These are phyloP conservation scores for Larimichthys crocea DNA, from an alignment of 2,113 vertebrate genomes.

Conservation along the genomic window DNA sequence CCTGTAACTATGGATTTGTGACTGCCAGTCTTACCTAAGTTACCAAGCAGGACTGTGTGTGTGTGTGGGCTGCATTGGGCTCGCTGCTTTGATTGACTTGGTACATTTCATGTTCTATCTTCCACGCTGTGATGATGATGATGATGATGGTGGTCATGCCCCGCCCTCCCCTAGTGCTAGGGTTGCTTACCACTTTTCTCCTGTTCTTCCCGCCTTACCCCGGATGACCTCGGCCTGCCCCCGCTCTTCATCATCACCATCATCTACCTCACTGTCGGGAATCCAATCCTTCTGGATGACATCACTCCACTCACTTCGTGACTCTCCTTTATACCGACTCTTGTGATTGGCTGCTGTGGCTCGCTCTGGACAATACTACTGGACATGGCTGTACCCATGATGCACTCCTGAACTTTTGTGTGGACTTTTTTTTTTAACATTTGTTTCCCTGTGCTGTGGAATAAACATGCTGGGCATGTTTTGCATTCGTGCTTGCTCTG, in stretches of 20 bases:
- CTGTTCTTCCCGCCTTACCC: constrained; percentile 85
- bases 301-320: constrained; percentile 14
- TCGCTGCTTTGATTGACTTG: constrained; percentile 75
- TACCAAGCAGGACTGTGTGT: too few species aligned
- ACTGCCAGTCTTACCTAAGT: too few species aligned
- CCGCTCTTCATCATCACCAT: constrained; percentile 35
- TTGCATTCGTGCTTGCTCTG: constrained; percentile 63
- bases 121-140: constrained; percentile 82
- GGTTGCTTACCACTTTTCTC: constrained; percentile 89
- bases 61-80: constrained; percentile 9
- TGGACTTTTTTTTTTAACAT: background rate
- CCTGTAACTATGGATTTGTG: too few species aligned
- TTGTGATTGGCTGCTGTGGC: constrained; percentile 28
- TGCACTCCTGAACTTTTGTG: constrained; percentile 44
- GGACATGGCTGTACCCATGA: constrained; percentile 38
- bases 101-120: constrained; percentile 84
- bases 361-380: constrained; percentile 11
- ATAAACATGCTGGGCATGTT: constrained; percentile 71
- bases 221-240: constrained; percentile 32
- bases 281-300: constrained; percentile 1
- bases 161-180: constrained; percentile 80
- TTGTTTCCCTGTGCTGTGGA: constrained; percentile 1
- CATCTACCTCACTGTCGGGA: constrained; percentile 25
- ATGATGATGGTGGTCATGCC: constrained; percentile 67
- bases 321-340: background rate